phyloP scores from a whole-genome alignment of 2,888 invertebrate genomes.

The Xanthorhoe designata region DNA sequence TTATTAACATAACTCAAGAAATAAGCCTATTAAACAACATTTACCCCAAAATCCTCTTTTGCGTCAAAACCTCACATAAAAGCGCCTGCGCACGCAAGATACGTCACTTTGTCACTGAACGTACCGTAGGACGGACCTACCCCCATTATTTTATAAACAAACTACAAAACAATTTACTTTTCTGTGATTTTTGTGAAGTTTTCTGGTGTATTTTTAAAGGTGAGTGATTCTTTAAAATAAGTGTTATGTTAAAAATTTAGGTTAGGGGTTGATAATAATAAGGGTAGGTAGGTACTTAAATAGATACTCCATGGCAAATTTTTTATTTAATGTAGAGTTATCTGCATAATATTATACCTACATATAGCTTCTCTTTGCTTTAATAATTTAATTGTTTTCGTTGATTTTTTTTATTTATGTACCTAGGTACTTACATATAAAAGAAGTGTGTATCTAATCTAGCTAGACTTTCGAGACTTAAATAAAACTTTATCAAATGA shows the following conservation, averaged over 20 bases:
- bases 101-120: conserved; percentile 24
- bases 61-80: neutral
- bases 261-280: neutral
- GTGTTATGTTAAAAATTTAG: neutral
- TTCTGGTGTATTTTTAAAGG: conserved; percentile 11
- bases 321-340: no score
- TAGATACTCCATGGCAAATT: no score
- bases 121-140: conserved; percentile 17
- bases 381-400: no score
- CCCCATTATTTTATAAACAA: conserved; percentile 8
- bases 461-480: no score
- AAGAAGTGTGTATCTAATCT: no score
- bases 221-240: conserved; percentile 3
- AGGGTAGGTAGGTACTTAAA: no score
- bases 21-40: neutral
- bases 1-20: no score
- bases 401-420: no score
- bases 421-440: no score
- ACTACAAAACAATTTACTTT: neutral
- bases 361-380: no score
- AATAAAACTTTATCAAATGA: no score
- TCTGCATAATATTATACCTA: no score
- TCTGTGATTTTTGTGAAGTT: conserved; percentile 33
- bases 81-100: neutral
- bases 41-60: neutral